phyloP scores from a whole-genome alignment of 2,113 vertebrate genomes.

The Eudorcas thomsonii region DNA sequence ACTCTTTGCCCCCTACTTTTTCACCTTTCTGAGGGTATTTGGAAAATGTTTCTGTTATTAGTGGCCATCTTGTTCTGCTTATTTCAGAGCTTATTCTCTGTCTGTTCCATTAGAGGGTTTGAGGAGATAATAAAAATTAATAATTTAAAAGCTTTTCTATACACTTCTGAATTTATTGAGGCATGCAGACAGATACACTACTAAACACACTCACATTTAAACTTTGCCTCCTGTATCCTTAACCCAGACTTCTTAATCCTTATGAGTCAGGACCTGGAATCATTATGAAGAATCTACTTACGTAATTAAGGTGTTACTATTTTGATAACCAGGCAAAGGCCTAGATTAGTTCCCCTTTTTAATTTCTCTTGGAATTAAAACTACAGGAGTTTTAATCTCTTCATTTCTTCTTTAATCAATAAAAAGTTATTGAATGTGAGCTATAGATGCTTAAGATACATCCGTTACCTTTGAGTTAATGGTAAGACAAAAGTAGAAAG shows the following conservation, averaged over 20 bases:
- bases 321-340: background rate
- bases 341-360: background rate
- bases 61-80: background rate
- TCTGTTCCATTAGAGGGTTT: background rate
- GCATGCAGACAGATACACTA: background rate
- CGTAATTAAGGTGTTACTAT: background rate
- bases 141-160: background rate
- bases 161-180: background rate
- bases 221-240: background rate
- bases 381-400: background rate
- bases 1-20: constrained; percentile 14
- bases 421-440: background rate
- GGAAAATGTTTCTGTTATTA: constrained; percentile 15
- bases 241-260: background rate
- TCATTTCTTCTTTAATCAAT: background rate
- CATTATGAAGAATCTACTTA: background rate
- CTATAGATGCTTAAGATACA: background rate
- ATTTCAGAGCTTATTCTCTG: background rate
- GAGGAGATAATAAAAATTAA: constrained; percentile 10
- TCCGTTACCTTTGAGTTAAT: background rate
- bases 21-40: background rate
- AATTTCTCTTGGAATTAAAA: constrained; percentile 12
- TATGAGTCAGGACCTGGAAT: background rate
- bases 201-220: background rate
- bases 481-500: background rate